These are phyloP conservation scores for Epizoanthus rinbou DNA, from an alignment of 92 coral and sea anemone genomes.

Conservation along the genomic window DNA sequence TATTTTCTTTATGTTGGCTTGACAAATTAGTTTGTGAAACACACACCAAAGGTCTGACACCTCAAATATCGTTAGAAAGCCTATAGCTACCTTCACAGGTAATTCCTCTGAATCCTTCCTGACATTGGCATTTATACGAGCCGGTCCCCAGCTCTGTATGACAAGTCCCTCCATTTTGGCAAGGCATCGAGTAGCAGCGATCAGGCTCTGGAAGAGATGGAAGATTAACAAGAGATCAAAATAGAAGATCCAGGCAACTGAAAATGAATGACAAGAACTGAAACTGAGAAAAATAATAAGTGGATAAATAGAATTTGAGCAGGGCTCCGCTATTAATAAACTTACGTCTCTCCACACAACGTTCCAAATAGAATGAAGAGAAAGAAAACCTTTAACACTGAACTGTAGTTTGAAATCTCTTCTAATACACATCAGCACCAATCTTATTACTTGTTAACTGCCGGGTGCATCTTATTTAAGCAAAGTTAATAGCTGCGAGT, in stretches of 20 bases:
- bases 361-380: too few relatives aligned
- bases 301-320: too few relatives aligned
- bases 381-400: too few relatives aligned
- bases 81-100: slow-evolving; percentile 83
- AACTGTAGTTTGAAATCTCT: too few relatives aligned
- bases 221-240: background rate
- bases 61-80: background rate
- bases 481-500: too few relatives aligned
- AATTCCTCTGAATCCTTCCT: slow-evolving; percentile 84
- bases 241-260: background rate
- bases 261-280: background rate
- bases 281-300: too few relatives aligned
- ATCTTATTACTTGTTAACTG: background rate
- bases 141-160: slow-evolving; percentile 58
- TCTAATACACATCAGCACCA: background rate
- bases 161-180: slow-evolving; percentile 96
- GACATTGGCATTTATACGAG: slow-evolving; percentile 85
- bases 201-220: slow-evolving; percentile 62
- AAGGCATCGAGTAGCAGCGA: slow-evolving; percentile 84
- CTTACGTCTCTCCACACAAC: too few relatives aligned
- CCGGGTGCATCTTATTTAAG: too few relatives aligned
- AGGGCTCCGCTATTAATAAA: too few relatives aligned
- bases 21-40: background rate
- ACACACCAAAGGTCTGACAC: background rate
- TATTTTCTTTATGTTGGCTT: too few relatives aligned